Percentiles rank a stretch among this genome's conserved stretches.
phyloP scores from a whole-genome alignment of 2,797 vertebrate species.

The Apogon talboti region DNA sequence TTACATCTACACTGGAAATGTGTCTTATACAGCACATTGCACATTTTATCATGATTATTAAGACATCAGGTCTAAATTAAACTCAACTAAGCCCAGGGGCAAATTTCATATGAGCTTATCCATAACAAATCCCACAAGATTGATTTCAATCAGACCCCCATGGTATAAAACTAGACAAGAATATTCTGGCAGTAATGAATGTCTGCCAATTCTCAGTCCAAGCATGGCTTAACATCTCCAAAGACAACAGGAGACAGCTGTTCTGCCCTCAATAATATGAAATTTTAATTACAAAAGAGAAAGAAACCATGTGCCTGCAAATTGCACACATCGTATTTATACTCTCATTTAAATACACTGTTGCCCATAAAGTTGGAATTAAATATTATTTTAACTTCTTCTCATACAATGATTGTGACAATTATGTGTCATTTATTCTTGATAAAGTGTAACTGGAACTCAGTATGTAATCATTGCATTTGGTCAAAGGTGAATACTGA shows the following conservation, averaged over 20 bases:
- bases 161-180: constrained; percentile 33
- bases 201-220: constrained; percentile 27
- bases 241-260: constrained; percentile 47
- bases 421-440: too few species aligned
- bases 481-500: too few species aligned
- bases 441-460: too few species aligned
- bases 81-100: constrained; percentile 12
- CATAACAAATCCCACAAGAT: constrained; percentile 35
- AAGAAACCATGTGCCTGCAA: background rate
- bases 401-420: too few species aligned
- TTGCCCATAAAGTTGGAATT: too few species aligned
- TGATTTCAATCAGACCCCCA: constrained; percentile 34
- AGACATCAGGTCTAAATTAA: constrained; percentile 38
- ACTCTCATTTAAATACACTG: background rate
- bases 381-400: too few species aligned
- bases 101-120: constrained; percentile 42
- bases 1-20: constrained; percentile 23
- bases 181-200: constrained; percentile 43
- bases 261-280: constrained; percentile 37
- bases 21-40: constrained; percentile 3
- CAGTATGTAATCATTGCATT: too few species aligned
- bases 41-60: constrained; percentile 12
- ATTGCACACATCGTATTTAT: constrained; percentile 1
- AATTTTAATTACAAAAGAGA: constrained; percentile 33
- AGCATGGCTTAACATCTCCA: constrained; percentile 23